phyloP scores from a whole-genome alignment of 2,797 vertebrate genomes.

The Sparidentex hasta region DNA sequence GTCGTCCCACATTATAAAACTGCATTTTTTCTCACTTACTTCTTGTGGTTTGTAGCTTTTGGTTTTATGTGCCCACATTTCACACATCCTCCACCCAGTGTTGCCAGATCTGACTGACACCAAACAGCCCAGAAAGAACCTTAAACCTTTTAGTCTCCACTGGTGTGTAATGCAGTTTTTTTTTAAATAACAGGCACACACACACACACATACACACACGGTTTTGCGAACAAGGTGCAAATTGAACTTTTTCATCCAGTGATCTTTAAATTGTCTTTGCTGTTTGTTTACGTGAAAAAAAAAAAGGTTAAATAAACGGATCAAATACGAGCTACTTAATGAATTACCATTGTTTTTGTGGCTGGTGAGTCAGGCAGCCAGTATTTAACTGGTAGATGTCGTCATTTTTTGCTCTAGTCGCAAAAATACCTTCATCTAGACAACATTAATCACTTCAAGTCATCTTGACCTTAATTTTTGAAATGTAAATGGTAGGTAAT shows the following conservation, averaged over 20 bases:
- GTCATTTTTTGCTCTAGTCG: no score
- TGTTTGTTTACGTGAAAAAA: background rate
- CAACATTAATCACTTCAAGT: background rate
- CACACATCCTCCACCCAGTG: background rate
- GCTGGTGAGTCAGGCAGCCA: no score
- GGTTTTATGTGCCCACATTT: conserved; percentile 21
- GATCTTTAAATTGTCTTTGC: no score
- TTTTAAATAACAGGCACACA: background rate
- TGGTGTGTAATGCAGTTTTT: background rate
- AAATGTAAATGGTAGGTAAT: background rate
- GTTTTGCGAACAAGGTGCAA: no score
- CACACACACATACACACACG: background rate
- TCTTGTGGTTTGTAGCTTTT: conserved; percentile 4
- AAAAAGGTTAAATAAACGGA: no score
- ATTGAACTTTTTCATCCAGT: no score
- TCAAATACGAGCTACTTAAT: no score
- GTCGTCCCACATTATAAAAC: conserved; percentile 3
- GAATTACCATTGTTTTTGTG: no score
- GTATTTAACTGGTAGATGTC: no score
- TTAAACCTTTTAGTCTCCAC: background rate
- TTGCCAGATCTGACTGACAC: conserved; percentile 8
- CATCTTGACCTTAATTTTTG: background rate
- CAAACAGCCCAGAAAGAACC: background rate
- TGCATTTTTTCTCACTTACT: conserved; percentile 1
- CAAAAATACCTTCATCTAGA: background rate